Conservation (phyloP, 1,140 invertebrate species). For the Nymphalis io region DNA sequence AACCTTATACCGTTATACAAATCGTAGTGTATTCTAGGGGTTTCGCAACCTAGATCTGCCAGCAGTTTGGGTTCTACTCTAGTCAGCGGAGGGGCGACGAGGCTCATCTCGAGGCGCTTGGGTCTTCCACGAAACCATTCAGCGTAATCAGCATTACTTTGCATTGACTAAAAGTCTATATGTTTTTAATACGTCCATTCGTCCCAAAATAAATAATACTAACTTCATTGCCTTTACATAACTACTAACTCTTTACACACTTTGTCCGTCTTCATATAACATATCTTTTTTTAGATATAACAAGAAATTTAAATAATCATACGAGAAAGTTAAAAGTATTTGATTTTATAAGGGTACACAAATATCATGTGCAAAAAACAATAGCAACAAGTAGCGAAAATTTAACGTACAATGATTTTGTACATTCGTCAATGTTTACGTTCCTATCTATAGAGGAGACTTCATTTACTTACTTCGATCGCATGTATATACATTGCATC, state of each 20-base stretch:
- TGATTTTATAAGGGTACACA: too few species aligned
- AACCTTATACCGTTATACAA: slow-evolving; percentile 68
- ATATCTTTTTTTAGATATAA: too few species aligned
- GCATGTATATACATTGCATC: slow-evolving; percentile 92
- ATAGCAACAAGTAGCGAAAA: too few species aligned
- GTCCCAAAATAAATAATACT: not conserved
- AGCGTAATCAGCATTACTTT: slow-evolving; percentile 89
- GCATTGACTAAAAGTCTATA: slow-evolving; percentile 82
- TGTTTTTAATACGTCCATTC: not conserved
- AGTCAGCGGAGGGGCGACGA: slow-evolving; percentile 81
- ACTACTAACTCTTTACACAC: too few species aligned
- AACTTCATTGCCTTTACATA: too few species aligned
- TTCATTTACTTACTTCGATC: slow-evolving; percentile 87
- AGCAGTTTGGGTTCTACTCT: slow-evolving; percentile 79
- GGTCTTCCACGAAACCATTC: slow-evolving; percentile 89
- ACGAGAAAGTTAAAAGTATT: too few species aligned
- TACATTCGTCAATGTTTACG: too few species aligned
- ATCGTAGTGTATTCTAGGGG: slow-evolving; percentile 90
- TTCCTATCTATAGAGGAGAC: too few species aligned
- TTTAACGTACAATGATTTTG: too few species aligned
- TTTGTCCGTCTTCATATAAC: too few species aligned
- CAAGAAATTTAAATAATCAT: too few species aligned
- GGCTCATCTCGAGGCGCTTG: slow-evolving; percentile 85
- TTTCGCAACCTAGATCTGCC: slow-evolving; percentile 89
- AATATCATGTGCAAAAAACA: too few species aligned